Percentiles rank a stretch among this genome's conserved stretches.
phyloP scores from a whole-genome alignment of 2,113 vertebrate species.

The Ellobius talpinus region DNA sequence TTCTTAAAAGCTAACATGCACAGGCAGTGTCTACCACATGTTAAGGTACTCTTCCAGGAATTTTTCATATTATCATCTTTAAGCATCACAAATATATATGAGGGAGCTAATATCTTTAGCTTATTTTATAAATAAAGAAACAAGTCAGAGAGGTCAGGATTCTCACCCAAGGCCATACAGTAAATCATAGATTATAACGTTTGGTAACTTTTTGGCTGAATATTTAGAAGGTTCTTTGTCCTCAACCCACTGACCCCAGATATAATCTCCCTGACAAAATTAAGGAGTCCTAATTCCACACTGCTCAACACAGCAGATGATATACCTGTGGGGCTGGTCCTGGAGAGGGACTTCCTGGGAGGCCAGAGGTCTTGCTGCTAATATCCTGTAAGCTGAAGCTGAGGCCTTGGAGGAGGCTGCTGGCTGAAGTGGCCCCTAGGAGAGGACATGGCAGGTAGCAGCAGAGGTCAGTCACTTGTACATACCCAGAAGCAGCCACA shows the following conservation, averaged over 20 bases:
- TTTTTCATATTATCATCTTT: background rate
- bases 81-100: background rate
- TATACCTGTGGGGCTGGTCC: constrained; percentile 86
- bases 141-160: constrained; percentile 50
- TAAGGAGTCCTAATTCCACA: background rate
- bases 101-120: background rate
- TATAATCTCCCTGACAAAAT: background rate
- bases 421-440: constrained; percentile 93
- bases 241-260: background rate
- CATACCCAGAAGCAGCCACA: background rate
- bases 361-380: constrained; percentile 89
- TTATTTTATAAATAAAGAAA: constrained; percentile 50
- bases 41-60: background rate
- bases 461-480: background rate
- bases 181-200: background rate
- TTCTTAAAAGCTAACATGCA: background rate
- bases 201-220: background rate
- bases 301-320: background rate
- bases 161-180: background rate
- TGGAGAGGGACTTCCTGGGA: constrained; percentile 86
- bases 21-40: background rate
- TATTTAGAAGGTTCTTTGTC: constrained; percentile 2
- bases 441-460: background rate
- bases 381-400: constrained; percentile 99
- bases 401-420: constrained; percentile 97